phyloP scores from a whole-genome alignment of 2,888 invertebrate genomes.

The Sympetrum striolatum region DNA sequence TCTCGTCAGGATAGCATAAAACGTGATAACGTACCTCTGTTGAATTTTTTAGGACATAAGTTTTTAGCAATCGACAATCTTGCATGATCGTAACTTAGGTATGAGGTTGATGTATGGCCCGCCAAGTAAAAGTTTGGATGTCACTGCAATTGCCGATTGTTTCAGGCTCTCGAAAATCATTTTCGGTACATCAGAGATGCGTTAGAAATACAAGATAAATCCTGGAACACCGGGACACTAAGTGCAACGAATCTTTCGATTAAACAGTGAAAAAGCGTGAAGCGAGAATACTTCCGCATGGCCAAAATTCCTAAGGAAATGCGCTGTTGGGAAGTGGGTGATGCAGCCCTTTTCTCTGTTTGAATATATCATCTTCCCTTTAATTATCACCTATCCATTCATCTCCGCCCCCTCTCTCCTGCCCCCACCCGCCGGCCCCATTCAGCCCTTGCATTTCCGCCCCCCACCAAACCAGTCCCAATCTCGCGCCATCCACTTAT shows the following conservation, averaged over 20 bases:
- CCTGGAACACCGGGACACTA: background rate
- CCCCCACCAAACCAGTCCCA: background rate
- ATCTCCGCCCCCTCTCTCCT: background rate
- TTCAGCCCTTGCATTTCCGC: no score
- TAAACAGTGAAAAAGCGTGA: background rate
- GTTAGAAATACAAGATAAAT: no score
- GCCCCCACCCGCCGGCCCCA: background rate
- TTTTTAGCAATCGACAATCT: no score
- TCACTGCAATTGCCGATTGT: no score
- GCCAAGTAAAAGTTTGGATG: no score
- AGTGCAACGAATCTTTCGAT: background rate
- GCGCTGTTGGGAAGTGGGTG: background rate
- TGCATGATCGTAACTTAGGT: no score
- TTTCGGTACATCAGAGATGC: no score
- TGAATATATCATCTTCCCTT: constrained; percentile 26
- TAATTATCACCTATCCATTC: constrained; percentile 33
- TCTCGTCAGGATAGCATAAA: no score
- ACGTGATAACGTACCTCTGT: no score
- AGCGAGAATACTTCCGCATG: background rate
- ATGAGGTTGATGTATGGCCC: no score
- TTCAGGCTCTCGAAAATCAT: no score
- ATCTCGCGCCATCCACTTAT: background rate
- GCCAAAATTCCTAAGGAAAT: constrained; percentile 21
- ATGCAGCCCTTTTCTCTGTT: background rate
- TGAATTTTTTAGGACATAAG: no score